A percentile compares a stretch with the other conserved stretches of the same genome.
These are phyloP conservation scores for Empis livida DNA, from an alignment of 2,888 invertebrate species.

Conservation along the genomic window DNA sequence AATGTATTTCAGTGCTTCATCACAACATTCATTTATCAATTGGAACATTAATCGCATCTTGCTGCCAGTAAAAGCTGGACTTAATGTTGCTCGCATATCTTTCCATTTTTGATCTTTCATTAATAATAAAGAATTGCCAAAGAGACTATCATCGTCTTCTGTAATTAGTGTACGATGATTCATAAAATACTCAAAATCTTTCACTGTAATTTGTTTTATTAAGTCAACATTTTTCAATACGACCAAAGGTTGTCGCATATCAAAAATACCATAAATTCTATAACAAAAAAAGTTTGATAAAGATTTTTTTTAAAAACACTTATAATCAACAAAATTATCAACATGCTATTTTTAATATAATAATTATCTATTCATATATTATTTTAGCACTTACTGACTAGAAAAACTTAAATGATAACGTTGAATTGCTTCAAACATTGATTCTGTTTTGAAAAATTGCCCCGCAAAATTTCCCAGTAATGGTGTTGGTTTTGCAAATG, in stretches of 20 bases:
- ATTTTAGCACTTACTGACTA: conserved; percentile 2
- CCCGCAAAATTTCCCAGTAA: neutral
- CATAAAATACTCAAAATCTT: conserved; percentile 44
- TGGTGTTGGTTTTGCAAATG: conserved; percentile 17
- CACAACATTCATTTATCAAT: conserved; percentile 28
- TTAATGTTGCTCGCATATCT: conserved; percentile 36
- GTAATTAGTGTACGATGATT: conserved; percentile 37
- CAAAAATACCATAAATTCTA: conserved; percentile 40
- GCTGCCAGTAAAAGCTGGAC: conserved; percentile 37
- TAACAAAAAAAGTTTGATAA: too few relatives aligned
- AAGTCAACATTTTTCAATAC: conserved; percentile 42
- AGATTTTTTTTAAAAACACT: neutral
- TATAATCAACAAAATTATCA: neutral
- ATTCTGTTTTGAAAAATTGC: neutral
- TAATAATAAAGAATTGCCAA: conserved; percentile 35
- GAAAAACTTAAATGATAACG: neutral
- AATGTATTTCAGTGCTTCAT: conserved; percentile 2
- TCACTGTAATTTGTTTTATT: conserved; percentile 41
- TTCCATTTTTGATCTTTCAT: conserved; percentile 36
- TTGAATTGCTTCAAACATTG: neutral
- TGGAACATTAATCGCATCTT: conserved; percentile 38
- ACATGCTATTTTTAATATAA: neutral
- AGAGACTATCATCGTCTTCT: conserved; percentile 29
- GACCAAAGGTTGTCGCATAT: conserved; percentile 33
- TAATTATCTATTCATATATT: neutral